These are phyloP conservation scores for Cuniculus paca DNA, from an alignment of 2,797 vertebrate species.

Conservation along the genomic window DNA sequence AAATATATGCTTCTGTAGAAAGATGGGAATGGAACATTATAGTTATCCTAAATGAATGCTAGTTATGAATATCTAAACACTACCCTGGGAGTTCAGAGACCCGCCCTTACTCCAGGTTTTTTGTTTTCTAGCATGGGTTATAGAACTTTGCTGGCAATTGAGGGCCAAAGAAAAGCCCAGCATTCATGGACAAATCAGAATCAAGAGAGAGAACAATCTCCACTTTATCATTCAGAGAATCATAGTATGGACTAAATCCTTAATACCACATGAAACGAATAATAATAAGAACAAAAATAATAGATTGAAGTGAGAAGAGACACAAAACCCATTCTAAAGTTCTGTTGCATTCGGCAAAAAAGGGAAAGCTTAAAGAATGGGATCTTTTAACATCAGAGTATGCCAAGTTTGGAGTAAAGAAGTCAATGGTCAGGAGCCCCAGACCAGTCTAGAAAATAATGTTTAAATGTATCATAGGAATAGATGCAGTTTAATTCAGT, in stretches of 20 bases:
- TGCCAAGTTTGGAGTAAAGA: neutral
- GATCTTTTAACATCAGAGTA: neutral
- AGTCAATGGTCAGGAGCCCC: neutral
- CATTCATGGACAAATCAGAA: neutral
- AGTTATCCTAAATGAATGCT: neutral
- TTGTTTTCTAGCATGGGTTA: neutral
- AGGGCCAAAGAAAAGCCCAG: neutral
- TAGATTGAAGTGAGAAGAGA: neutral
- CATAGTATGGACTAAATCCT: too few species aligned
- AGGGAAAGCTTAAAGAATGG: neutral
- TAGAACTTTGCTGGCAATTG: neutral
- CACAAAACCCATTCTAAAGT: neutral
- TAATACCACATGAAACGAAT: too few species aligned
- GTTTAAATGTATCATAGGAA: neutral
- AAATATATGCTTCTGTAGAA: neutral
- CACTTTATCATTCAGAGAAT: neutral
- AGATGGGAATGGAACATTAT: neutral
- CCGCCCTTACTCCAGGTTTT: neutral
- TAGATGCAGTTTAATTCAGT: neutral
- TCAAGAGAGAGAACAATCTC: neutral
- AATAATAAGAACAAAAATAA: neutral
- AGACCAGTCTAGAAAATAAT: neutral
- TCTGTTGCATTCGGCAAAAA: neutral
- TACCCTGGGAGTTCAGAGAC: neutral
- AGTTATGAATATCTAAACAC: neutral